These are phyloP conservation scores for Chaetops frenatus DNA, from an alignment of 2,113 vertebrate genomes.

Conservation along the genomic window DNA sequence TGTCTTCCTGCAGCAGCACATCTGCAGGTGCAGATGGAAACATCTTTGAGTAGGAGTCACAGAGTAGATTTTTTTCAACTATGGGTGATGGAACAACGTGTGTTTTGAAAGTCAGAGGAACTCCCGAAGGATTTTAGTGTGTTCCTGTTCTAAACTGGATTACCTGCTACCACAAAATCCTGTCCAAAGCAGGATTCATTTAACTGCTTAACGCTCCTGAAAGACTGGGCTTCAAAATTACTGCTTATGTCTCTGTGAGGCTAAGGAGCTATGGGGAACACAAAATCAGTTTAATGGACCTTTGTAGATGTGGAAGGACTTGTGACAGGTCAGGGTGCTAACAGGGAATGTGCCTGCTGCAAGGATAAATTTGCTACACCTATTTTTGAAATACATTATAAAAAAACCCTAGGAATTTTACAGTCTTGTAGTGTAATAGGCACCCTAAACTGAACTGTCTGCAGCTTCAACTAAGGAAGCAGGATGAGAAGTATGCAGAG, in stretches of 20 bases:
- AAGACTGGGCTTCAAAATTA: background rate
- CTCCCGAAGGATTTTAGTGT: background rate
- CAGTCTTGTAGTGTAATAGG: background rate
- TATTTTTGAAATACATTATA: background rate
- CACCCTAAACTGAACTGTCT: background rate
- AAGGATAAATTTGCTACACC: background rate
- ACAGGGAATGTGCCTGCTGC: background rate
- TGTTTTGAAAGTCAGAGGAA: background rate
- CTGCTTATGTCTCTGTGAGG: background rate
- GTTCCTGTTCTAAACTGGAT: background rate
- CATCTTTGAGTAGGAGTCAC: background rate
- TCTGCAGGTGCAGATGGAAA: background rate
- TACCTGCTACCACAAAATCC: background rate
- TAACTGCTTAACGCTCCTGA: background rate
- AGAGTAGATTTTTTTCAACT: background rate
- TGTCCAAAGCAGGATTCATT: background rate
- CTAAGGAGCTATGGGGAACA: rapidly evolving
- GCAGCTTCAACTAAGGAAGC: background rate
- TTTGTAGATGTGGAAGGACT: background rate
- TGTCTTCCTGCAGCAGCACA: background rate
- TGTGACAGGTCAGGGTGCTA: background rate
- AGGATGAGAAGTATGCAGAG: background rate
- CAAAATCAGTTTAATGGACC: background rate
- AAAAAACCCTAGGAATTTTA: background rate
- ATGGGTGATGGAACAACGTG: background rate